phyloP scores from a whole-genome alignment of 2,888 invertebrate species.

The Phortica okadai region DNA sequence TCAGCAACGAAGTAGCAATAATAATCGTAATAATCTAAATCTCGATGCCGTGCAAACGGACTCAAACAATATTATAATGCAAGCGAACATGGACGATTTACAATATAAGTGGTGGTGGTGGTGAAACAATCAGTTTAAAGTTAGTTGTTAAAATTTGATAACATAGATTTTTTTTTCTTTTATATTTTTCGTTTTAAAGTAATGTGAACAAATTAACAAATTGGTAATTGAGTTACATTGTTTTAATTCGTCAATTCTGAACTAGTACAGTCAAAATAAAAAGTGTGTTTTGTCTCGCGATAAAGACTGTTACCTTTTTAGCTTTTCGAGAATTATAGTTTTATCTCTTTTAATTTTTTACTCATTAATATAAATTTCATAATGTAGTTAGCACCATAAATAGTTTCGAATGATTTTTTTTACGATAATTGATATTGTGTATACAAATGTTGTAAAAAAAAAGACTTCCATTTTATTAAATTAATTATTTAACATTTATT shows the following conservation, averaged over 20 bases:
- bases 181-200: conserved; percentile 4
- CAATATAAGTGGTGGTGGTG: conserved; percentile 76
- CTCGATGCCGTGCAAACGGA: conserved; percentile 64
- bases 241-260: too few relatives aligned
- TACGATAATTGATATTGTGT: not conserved
- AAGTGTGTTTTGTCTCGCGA: too few relatives aligned
- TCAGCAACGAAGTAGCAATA: conserved; percentile 44
- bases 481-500: conserved; percentile 35
- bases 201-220: not conserved
- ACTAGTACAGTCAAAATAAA: too few relatives aligned
- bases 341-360: too few relatives aligned
- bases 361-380: not conserved
- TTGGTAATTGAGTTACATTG: too few relatives aligned
- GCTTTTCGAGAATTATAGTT: too few relatives aligned
- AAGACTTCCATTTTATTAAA: conserved; percentile 8
- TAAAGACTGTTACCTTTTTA: too few relatives aligned
- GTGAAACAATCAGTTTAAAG: conserved; percentile 58
- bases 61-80: conserved; percentile 73
- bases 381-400: not conserved
- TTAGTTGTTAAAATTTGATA: conserved; percentile 30
- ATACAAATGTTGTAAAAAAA: not conserved
- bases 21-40: conserved; percentile 59
- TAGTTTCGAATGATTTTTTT: conserved; percentile 1
- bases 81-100: conserved; percentile 74
- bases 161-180: not conserved